Base-by-base conservation (phyloP, 2,888 invertebrate genomes). In the Meloe dianella region DNA sequence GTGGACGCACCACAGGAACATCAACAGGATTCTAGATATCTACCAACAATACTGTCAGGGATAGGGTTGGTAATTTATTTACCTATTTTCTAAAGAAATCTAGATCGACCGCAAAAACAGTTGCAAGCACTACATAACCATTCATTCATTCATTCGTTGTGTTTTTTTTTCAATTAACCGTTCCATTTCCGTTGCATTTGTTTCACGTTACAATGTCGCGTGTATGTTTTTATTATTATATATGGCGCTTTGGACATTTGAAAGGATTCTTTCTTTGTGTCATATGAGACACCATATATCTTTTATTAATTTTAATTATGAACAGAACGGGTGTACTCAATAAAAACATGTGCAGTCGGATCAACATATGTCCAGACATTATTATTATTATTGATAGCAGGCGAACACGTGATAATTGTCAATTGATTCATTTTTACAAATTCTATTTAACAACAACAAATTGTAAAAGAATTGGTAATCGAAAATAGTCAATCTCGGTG, bases 281-380 rank as follows among this genome's bases (percentile, higher is more conserved):
- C 20, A 56, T 57, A 41, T 57, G 35, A 63, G 63, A 63, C 41
- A 63, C 47, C 47, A 47, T 47, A 20, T 47, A 47, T 58, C 63
- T 57, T 47, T 57, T 65, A 68, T 65, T 68, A 68, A 65, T 68
- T 63, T 63, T 66, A 68, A 68, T 68, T 65, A 63, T 54, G 61
- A 68, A 60, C 68, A 65, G 63, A 61, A 60, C 63, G 59, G 61
- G 62, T 61, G 63, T 51, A 61, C 64, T 67, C 56, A 61, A 63
- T 61, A 63, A 64, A 63, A 60, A 57, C 67, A 64, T 61, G 41
- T 66, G 63, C 63, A 66, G 32, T 32, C 20, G n/a, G 58, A 58
- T 59, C 59, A 63, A 63, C 30, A 47, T 38, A 56, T 61, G 61
- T 22, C 61, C 47, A 61, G 51, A 61, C 51, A 6, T 29, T 54